phyloP scores from a whole-genome alignment of 2,113 vertebrate genomes.

The Epinephelus moara region DNA sequence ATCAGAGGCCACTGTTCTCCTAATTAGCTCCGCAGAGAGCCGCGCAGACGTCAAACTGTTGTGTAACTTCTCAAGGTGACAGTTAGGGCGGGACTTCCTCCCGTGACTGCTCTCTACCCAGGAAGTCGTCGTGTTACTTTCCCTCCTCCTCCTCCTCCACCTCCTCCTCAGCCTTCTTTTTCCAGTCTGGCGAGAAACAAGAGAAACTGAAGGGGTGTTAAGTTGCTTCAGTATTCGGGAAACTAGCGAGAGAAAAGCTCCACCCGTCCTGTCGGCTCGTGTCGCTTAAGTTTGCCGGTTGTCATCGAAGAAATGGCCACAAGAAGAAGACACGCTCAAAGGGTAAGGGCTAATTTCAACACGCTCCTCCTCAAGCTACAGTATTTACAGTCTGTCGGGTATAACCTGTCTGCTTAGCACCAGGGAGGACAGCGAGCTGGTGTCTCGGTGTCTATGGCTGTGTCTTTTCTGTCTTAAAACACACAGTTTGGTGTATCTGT shows the following conservation, averaged over 20 bases:
- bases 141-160: slow-evolving; percentile 28
- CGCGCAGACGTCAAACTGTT: neutral
- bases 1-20: neutral
- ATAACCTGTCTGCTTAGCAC: neutral
- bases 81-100: slow-evolving; percentile 71
- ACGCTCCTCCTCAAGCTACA: slow-evolving; percentile 23
- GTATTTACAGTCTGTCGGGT: slow-evolving; percentile 8
- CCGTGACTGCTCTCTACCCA: slow-evolving; percentile 21
- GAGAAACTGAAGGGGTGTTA: slow-evolving; percentile 7
- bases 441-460: neutral
- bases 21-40: slow-evolving; percentile 1
- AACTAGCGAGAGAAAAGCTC: neutral
- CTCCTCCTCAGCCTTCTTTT: neutral
- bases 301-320: slow-evolving; percentile 46
- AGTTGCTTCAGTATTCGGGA: neutral
- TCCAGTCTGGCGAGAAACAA: slow-evolving; percentile 30
- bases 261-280: neutral
- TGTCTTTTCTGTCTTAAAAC: neutral
- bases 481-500: neutral
- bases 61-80: slow-evolving; percentile 56
- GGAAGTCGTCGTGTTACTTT: slow-evolving; percentile 77
- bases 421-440: neutral
- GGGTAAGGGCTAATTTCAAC: slow-evolving; percentile 55
- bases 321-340: slow-evolving; percentile 18
- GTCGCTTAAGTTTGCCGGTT: slow-evolving; percentile 9